phyloP scores from a whole-genome alignment of 2,888 invertebrate species.

The Gisinianus flammeolus region DNA sequence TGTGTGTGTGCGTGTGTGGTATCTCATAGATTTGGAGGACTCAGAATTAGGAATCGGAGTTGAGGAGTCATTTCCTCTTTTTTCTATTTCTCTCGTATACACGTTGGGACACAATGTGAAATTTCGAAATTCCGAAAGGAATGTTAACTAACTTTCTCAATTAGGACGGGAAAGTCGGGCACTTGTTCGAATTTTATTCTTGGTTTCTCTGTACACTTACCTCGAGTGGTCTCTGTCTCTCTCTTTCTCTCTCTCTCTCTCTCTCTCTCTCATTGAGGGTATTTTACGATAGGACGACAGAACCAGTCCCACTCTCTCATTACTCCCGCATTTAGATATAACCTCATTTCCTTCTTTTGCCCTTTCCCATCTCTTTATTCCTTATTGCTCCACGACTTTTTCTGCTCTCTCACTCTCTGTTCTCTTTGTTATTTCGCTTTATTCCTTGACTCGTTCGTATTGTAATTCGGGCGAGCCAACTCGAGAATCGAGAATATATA shows the following conservation, averaged over 20 bases:
- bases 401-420: not conserved
- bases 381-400: not conserved
- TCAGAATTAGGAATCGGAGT: no score
- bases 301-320: slow-evolving; percentile 7
- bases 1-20: no score
- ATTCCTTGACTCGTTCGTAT: no score
- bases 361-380: not conserved
- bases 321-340: slow-evolving; percentile 1
- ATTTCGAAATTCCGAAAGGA: not conserved
- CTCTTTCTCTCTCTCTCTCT: not conserved
- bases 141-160: not conserved
- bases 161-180: not conserved
- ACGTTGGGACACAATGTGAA: not conserved
- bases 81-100: no score
- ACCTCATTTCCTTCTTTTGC: not conserved
- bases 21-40: not conserved
- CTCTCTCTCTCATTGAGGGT: not conserved
- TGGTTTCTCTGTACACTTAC: no score
- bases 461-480: no score
- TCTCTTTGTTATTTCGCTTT: no score
- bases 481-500: no score
- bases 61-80: no score
- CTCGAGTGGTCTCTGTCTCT: not conserved
- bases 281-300: not conserved
- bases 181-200: no score